Conservation (phyloP, 2,797 vertebrate species). For the Cichlasoma orientale region DNA sequence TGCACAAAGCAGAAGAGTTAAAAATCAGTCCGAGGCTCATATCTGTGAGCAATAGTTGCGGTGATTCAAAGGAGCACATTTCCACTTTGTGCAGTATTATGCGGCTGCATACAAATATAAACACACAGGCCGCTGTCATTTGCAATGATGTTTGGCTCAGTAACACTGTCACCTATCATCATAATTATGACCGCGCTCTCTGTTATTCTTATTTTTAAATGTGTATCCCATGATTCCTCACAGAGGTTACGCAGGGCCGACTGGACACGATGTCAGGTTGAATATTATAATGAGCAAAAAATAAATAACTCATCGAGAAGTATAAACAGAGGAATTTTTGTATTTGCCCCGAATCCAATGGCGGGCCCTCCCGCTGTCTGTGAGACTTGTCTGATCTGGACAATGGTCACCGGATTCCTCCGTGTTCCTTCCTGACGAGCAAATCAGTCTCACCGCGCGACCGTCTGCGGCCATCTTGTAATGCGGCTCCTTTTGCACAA, state of each 20-base stretch:
- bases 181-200: conserved; percentile 64
- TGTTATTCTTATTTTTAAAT: conserved; percentile 74
- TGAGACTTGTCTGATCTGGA: conserved; percentile 69
- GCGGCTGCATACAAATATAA: conserved; percentile 56
- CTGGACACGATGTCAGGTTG: conserved; percentile 80
- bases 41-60: conserved; percentile 57
- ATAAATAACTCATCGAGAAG: conserved; percentile 77
- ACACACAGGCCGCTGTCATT: conserved; percentile 73
- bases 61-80: conserved; percentile 70
- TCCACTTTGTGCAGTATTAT: conserved; percentile 56
- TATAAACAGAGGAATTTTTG: conserved; percentile 67
- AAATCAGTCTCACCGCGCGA: conserved; percentile 69
- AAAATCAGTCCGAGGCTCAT: conserved; percentile 54
- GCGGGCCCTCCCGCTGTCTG: conserved; percentile 60
- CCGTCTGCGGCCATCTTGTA: conserved; percentile 64
- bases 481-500: conserved; percentile 45
- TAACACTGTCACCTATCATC: conserved; percentile 79
- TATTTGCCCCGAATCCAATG: conserved; percentile 77
- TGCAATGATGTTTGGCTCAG: conserved; percentile 70
- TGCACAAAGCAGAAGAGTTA: conserved; percentile 45
- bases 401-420: conserved; percentile 67
- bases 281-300: conserved; percentile 82
- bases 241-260: conserved; percentile 68
- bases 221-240: conserved; percentile 74
- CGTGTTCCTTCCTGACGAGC: conserved; percentile 63